phyloP scores from a whole-genome alignment of 2,113 vertebrate species.

The Aegithalos caudatus region DNA sequence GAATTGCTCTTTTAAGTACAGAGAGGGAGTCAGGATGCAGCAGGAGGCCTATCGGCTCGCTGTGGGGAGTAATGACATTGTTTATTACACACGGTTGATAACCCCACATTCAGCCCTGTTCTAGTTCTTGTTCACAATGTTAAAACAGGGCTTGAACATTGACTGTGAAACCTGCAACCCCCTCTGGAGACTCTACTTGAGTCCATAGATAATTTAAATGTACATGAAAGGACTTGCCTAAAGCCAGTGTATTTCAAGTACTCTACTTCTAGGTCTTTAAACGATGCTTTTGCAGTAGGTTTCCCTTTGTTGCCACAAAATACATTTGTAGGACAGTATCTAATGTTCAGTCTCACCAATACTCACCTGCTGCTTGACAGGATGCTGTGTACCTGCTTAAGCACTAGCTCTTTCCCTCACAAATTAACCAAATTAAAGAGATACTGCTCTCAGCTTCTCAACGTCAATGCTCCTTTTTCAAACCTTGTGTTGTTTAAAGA shows the following conservation, averaged over 20 bases:
- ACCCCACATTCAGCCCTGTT: neutral
- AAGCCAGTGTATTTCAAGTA: constrained; percentile 15
- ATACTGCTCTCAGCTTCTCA: neutral
- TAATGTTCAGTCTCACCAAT: neutral
- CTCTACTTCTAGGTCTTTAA: neutral
- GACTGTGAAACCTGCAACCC: neutral
- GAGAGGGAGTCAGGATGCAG: neutral
- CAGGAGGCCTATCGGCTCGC: neutral
- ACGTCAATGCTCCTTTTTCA: neutral
- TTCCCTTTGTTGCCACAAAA: neutral
- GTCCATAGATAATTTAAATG: constrained; percentile 60
- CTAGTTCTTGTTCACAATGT: neutral
- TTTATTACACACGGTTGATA: constrained; percentile 9
- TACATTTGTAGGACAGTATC: neutral
- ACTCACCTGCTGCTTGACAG: neutral
- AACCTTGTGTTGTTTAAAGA: neutral
- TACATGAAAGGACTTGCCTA: constrained; percentile 37
- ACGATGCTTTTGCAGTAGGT: neutral
- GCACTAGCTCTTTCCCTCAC: neutral
- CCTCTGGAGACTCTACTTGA: constrained; percentile 10
- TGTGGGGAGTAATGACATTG: neutral
- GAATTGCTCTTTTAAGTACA: neutral
- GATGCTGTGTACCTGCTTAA: neutral
- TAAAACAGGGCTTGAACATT: constrained; percentile 5
- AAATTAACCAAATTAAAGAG: neutral